A percentile compares a stretch with the other conserved stretches of the same genome.
These are phyloP conservation scores for Apis florea DNA, from an alignment of 1,140 invertebrate genomes.

Conservation along the genomic window DNA sequence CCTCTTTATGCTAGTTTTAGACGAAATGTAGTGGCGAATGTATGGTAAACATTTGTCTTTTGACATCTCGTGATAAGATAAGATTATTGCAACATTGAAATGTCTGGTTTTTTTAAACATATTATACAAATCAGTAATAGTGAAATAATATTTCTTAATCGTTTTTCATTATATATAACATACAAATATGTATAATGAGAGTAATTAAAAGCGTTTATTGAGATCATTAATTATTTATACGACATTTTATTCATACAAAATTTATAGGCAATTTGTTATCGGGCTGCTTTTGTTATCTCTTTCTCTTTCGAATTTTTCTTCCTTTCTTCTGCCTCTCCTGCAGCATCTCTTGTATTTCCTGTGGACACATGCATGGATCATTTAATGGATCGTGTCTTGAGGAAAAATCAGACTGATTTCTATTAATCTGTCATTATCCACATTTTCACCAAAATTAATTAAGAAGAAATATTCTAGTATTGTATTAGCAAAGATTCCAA, in stretches of 20 bases:
- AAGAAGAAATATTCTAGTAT: not conserved
- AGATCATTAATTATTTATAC: not conserved
- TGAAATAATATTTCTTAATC: not conserved
- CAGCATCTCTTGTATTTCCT: conserved; percentile 69
- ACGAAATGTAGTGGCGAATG: not conserved
- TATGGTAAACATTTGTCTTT: not conserved
- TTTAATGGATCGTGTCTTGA: not conserved
- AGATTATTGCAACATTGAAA: not conserved
- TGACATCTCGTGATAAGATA: conserved; percentile 28
- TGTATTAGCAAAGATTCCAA: not conserved
- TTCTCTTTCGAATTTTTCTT: too few species aligned
- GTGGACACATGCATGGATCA: not conserved
- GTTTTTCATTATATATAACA: not conserved
- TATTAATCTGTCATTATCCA: conserved; percentile 1
- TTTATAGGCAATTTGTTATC: not conserved
- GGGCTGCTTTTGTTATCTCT: not conserved
- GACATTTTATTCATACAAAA: not conserved
- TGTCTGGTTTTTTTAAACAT: too few species aligned
- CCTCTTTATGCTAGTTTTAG: not conserved
- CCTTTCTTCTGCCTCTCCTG: not conserved
- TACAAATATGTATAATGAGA: not conserved
- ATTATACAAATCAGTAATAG: too few species aligned
- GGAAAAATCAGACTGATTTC: not conserved
- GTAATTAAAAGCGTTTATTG: not conserved
- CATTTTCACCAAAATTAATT: not conserved